Evolutionary conservation across 2,113 vertebrate genomes (phyloP).

Genomic region (Gobiocypris rarus): DNA sequence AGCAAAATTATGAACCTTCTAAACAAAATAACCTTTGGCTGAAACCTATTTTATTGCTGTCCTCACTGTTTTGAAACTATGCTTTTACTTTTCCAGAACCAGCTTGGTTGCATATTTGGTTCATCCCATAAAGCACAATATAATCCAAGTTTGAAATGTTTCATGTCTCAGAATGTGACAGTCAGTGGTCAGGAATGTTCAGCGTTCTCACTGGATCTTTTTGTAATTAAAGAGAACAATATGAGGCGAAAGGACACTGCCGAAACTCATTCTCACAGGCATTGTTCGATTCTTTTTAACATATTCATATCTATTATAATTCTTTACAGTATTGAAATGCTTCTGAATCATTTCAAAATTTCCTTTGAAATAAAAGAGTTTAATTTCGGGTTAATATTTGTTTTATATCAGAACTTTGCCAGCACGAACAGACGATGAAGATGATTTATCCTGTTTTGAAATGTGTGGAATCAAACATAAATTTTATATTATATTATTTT

Average conservation of each 20-base stretch:
- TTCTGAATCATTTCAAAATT: background rate
- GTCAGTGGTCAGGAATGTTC: constrained; percentile 48
- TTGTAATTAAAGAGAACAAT: background rate
- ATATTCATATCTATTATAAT: background rate
- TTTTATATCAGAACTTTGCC: background rate
- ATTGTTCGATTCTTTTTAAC: background rate
- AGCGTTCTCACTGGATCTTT: background rate
- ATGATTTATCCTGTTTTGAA: too few relatives aligned
- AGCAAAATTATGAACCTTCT: background rate
- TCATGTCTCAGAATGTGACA: background rate
- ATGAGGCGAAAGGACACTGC: background rate
- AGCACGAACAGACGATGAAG: background rate
- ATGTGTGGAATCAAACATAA: too few relatives aligned
- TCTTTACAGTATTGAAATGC: background rate
- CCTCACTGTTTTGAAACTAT: background rate
- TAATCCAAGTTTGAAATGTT: constrained; percentile 18
- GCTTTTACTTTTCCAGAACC: background rate
- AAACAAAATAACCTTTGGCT: too few relatives aligned
- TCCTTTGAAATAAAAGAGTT: background rate
- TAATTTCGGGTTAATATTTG: too few relatives aligned
- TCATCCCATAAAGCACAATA: background rate
- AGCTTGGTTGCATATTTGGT: constrained; percentile 29
- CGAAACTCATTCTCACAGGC: constrained; percentile 12
- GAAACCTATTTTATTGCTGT: background rate
- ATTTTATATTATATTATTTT: too few relatives aligned